Evolutionary conservation across 2,797 vertebrate species (phyloP).

Genomic region (Craterocephalus amniculus): DNA sequence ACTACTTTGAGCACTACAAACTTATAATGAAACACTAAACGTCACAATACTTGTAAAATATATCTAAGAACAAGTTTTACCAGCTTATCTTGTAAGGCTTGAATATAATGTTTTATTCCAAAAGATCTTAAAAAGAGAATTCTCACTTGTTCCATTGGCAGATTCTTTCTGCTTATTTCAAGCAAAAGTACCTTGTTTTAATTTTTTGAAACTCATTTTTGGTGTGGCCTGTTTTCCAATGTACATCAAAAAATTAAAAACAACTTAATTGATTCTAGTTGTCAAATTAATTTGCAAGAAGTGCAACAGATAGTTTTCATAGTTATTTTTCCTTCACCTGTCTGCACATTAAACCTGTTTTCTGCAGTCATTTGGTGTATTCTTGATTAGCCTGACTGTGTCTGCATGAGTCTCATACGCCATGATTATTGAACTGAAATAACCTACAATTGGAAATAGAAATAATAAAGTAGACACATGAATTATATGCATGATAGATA

Average conservation of each 20-base stretch:
- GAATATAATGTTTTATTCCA: too few species aligned
- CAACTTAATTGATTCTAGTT: slow-evolving; percentile 21
- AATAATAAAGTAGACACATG: slow-evolving; percentile 59
- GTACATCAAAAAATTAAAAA: slow-evolving; percentile 15
- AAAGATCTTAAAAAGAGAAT: too few species aligned
- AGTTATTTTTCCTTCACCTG: background rate
- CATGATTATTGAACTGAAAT: slow-evolving; percentile 45
- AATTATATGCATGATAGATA: slow-evolving; percentile 47
- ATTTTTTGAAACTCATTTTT: too few species aligned
- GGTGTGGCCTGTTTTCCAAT: too few species aligned
- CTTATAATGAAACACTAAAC: too few species aligned
- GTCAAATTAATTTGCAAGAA: slow-evolving; percentile 21
- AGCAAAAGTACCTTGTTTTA: too few species aligned
- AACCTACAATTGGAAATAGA: slow-evolving; percentile 60
- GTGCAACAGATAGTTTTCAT: slow-evolving; percentile 14
- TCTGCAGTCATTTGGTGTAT: slow-evolving; percentile 29
- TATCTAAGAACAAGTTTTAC: too few species aligned
- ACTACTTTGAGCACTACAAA: too few species aligned
- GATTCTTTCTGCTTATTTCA: too few species aligned
- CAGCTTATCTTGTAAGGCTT: too few species aligned
- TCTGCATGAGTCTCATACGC: slow-evolving; percentile 44
- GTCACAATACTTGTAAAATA: too few species aligned
- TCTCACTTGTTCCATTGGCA: too few species aligned
- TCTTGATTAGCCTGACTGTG: slow-evolving; percentile 34
- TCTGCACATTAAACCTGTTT: slow-evolving; percentile 5